Base-by-base conservation (phyloP, 1,140 invertebrate genomes). In the Aethina tumida region DNA sequence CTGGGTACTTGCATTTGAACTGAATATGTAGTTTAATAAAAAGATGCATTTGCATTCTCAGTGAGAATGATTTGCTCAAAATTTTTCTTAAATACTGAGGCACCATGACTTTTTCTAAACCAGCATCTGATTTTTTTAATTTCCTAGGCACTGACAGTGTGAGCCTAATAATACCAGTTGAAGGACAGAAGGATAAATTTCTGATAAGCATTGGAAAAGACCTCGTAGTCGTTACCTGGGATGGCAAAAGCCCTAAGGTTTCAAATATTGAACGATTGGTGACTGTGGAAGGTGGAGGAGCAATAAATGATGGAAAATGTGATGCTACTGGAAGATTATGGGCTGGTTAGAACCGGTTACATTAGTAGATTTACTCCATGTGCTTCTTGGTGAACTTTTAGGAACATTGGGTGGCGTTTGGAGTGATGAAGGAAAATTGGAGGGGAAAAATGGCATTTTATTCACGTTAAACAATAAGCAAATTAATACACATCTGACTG, bases 271-370 rank as follows among this genome's bases (percentile, higher is more conserved):
- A 55, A 41, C 46, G 38, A 36, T 14, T 55, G 3, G 18, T 35
- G 15, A 46, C 50, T 41, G 41, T 55, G 10, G 16, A 68, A 87
- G 5, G 22, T 1, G 32, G 25, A 18, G 85, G 77, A 48, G 67
- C 83, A 47, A 74, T 85, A 43, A 93, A 93, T 53, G 88, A 92
- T 59, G 88, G 75, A 9, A 94, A 93, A 64, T 80, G 77, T 43
- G 88, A 94, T 61, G 69, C 76, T 0, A 59, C 51, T 3, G 88
- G 88, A 17, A 65, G 85, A 27, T 62, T 92, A 5, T 89, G 81
- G 73, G 43, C 33, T 4, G 47, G 47, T 43, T 28, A 32, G 14
- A 34, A 24, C 8, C 8, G 13, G 6, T 12, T 6, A 29, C 12
- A 29, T 29, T 29, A 29, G 14, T 13, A 29, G 14, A 5, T 7